phyloP scores from a whole-genome alignment of 1,140 invertebrate species.

The Pararge aegeria region DNA sequence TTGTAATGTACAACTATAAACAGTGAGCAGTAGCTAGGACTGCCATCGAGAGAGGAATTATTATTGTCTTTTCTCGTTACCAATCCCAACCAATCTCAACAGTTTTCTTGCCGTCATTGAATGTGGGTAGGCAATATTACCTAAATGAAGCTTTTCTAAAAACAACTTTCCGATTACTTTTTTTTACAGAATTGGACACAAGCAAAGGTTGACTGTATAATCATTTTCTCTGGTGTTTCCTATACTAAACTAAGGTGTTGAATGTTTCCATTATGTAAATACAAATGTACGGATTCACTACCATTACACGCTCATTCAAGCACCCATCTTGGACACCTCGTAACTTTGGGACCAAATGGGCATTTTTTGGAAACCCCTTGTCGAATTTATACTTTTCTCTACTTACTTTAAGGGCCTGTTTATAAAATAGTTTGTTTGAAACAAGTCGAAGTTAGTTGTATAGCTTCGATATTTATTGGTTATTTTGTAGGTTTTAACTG shows the following conservation, averaged over 20 bases:
- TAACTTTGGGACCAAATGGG: not conserved
- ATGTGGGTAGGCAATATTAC: no score
- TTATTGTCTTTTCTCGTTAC: no score
- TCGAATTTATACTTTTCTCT: not conserved
- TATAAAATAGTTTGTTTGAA: not conserved
- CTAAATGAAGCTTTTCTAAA: no score
- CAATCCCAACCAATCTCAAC: no score
- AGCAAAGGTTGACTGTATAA: conserved; percentile 5
- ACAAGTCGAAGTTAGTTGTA: not conserved
- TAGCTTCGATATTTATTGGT: no score
- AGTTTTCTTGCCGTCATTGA: no score
- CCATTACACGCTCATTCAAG: not conserved
- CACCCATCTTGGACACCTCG: not conserved
- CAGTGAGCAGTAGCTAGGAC: no score
- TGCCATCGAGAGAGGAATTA: no score
- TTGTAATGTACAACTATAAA: no score
- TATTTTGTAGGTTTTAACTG: no score
- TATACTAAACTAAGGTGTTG: not conserved
- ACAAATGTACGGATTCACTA: not conserved
- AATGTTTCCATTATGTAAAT: conserved; percentile 2
- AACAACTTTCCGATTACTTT: no score
- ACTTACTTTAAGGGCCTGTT: not conserved
- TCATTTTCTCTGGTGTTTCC: not conserved
- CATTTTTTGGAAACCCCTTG: not conserved
- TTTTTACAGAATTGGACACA: no score